phyloP scores from a whole-genome alignment of 2,113 vertebrate species.

The Phainopepla nitens region DNA sequence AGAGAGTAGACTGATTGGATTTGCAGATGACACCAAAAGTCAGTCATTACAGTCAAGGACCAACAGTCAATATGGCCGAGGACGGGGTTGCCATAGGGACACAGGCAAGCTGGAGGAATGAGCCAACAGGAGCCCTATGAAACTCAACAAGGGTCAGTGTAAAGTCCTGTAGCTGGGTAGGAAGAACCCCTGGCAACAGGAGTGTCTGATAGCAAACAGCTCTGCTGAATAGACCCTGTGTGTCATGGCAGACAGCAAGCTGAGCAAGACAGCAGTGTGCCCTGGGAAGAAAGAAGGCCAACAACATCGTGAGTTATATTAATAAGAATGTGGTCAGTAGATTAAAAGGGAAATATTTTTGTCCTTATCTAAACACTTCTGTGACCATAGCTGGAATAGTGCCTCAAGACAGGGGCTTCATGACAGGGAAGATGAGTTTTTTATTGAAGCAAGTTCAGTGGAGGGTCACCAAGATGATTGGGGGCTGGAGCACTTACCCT shows the following conservation, averaged over 20 bases:
- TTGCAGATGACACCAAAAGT: not conserved
- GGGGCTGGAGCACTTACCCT: not conserved
- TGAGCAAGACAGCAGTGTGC: not conserved
- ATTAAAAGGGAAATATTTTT: not conserved
- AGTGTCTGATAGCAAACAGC: not conserved
- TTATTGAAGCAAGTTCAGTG: not conserved
- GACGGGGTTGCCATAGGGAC: not conserved
- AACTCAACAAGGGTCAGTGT: not conserved
- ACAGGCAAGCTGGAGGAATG: not conserved
- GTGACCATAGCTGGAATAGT: not conserved
- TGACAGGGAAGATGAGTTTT: not conserved
- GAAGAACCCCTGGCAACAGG: not conserved
- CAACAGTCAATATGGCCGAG: rapidly evolving
- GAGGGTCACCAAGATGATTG: not conserved
- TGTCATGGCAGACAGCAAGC: not conserved
- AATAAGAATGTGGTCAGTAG: not conserved
- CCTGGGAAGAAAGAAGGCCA: not conserved
- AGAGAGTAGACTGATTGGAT: not conserved
- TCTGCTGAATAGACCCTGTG: not conserved
- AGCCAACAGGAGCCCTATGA: not conserved
- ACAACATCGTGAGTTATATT: not conserved
- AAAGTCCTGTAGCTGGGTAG: not conserved
- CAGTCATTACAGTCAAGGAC: not conserved
- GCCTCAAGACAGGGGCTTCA: not conserved
- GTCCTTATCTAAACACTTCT: not conserved